phyloP scores from a whole-genome alignment of 2,113 vertebrate genomes.

The Eupsittula cactorum region DNA sequence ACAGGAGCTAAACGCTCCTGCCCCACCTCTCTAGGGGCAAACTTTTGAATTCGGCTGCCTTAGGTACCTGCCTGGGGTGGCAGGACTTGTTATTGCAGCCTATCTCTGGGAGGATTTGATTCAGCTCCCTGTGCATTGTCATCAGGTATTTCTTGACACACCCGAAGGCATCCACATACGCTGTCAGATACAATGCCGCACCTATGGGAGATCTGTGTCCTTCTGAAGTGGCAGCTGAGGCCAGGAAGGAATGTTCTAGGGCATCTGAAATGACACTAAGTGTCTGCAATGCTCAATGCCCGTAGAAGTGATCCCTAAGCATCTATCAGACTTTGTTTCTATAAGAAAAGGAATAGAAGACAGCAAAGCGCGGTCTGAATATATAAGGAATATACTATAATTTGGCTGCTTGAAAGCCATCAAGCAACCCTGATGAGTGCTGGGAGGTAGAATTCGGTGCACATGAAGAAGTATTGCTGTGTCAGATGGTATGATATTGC shows the following conservation, averaged over 20 bases:
- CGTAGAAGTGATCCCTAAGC: neutral
- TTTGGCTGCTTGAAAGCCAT: neutral
- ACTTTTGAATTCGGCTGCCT: neutral
- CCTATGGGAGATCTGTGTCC: neutral
- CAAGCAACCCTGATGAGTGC: neutral
- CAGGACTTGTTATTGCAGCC: neutral
- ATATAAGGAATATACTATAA: neutral
- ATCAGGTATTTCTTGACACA: neutral
- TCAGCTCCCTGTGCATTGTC: neutral
- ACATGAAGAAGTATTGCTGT: neutral
- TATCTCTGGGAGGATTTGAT: neutral
- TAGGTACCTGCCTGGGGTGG: neutral
- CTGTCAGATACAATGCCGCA: neutral
- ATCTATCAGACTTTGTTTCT: neutral
- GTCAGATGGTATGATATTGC: neutral
- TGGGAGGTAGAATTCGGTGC: neutral
- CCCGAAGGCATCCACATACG: conserved; percentile 6
- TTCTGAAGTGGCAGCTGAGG: conserved; percentile 37
- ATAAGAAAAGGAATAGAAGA: neutral
- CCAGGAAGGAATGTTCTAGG: conserved; percentile 12
- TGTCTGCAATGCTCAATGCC: neutral
- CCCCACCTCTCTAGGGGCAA: neutral
- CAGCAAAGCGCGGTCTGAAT: neutral
- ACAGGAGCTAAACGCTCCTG: accelerated
- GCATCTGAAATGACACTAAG: conserved; percentile 21